Base-by-base conservation (phyloP, 1,140 invertebrate genomes). In the Conus ventricosus region DNA sequence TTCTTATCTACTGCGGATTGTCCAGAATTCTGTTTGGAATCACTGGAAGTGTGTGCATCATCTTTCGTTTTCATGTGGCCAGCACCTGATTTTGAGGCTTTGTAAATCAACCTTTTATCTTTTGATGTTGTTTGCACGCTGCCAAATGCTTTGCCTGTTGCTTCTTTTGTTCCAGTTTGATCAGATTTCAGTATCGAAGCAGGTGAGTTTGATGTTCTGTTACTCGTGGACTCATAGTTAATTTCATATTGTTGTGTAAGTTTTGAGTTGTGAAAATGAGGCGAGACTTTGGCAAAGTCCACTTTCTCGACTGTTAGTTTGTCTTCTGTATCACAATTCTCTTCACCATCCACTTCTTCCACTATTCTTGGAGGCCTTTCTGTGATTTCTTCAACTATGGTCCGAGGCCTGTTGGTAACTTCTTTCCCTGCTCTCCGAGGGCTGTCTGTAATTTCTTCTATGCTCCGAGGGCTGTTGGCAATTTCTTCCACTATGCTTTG, bases 251-350 rank as follows among this genome's bases (percentile, higher is more conserved):
- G 39, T 20, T 87, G 71, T 27, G 75, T 55, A 20, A 87, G 75
- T 27, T 87, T 80, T n/a, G 85, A n/a, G 25, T 87, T 87, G 11
- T 39, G 3, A 57, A 87, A 87, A 51, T 87, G 67, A n/a, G 85
- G 85, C 2, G 71, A 23, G 53, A 25, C 57, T 11, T 78, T 39
- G 8, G 85, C 78, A 27, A 87, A 87, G n/a, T 78, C 20, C 17
- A 75, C 75, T 10, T 27, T 53, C 75, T 87, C 85, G 3, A 54
- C 67, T 17, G 67, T n/a, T 7, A 71, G 67, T 6, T 23, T 71
- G 11, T 87, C 54, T 57, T 54, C 85, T 57, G 51, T 6, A 17
- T 5, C 11, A 17, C 82, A 4, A 20, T 83, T 39, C 80, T 17
- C 39, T 55, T 39, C 27, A 81, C 80, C 80, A 54, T 81, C 80